Evolutionary conservation across 2,113 vertebrate species (phyloP).

Genomic region (Mus spicilegus): DNA sequence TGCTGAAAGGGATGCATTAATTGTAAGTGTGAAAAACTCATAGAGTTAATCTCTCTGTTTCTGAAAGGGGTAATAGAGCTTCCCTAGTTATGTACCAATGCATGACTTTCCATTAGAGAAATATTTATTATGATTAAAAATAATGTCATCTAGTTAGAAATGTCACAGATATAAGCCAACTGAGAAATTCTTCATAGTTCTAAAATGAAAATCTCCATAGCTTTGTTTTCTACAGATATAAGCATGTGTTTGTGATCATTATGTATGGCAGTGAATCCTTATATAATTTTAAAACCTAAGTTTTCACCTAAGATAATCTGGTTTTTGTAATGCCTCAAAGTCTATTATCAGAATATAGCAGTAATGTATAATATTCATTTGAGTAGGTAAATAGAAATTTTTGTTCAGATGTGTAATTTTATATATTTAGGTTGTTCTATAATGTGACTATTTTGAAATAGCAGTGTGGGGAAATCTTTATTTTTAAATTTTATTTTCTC

Average conservation of each 20-base stretch:
- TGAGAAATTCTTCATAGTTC: not conserved
- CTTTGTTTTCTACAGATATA: not conserved
- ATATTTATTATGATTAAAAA: constrained; percentile 33
- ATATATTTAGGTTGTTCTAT: not conserved
- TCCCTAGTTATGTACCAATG: not conserved
- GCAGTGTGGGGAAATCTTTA: constrained; percentile 5
- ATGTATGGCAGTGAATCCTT: not conserved
- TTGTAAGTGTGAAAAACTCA: not conserved
- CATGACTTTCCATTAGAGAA: not conserved
- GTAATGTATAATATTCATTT: not conserved
- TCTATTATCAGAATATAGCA: not conserved
- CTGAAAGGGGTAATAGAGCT: not conserved
- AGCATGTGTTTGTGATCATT: not conserved
- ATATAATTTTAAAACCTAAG: not conserved
- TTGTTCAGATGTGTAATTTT: constrained; percentile 7
- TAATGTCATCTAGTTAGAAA: not conserved
- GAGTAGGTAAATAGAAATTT: not conserved
- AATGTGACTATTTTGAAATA: constrained; percentile 29
- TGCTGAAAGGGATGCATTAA: not conserved
- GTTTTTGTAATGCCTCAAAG: not conserved
- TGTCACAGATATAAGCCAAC: not conserved
- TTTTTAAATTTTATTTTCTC: constrained; percentile 31
- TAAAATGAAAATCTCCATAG: not conserved
- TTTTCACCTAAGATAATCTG: not conserved
- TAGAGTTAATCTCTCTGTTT: not conserved